Conservation (phyloP, 1,140 invertebrate genomes). For the Ostrea edulis region DNA sequence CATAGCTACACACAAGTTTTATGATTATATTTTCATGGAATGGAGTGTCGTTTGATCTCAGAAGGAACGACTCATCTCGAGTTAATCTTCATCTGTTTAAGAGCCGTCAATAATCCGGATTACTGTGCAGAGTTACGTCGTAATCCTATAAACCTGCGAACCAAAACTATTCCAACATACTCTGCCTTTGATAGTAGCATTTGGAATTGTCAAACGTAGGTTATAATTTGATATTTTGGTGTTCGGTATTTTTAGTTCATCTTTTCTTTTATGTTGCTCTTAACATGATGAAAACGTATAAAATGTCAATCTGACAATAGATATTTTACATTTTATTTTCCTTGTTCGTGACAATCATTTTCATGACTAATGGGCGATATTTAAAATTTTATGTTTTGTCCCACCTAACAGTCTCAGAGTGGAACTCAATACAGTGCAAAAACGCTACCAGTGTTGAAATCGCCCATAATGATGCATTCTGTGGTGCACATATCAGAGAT, state of each 20-base stretch:
- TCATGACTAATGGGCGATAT: conserved; percentile 31
- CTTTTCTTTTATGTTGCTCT: conserved; percentile 18
- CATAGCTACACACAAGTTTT: not conserved
- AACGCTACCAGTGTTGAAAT: not conserved
- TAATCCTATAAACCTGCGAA: conserved; percentile 1
- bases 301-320: conserved; percentile 35
- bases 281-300: conserved; percentile 31
- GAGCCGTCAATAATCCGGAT: not conserved
- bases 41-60: conserved; percentile 9
- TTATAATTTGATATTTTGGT: conserved; percentile 3
- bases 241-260: not conserved
- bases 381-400: conserved; percentile 34
- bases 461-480: conserved; percentile 1
- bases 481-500: conserved; percentile 5
- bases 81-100: not conserved
- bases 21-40: not conserved
- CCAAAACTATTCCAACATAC: not conserved
- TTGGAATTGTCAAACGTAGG: not conserved
- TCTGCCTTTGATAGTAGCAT: not conserved
- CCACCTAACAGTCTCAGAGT: not conserved
- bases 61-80: not conserved
- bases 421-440: conserved; percentile 24
- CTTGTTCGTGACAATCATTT: conserved; percentile 37
- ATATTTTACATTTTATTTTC: conserved; percentile 38
- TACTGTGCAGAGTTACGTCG: not conserved